Percentiles rank a stretch among this genome's conserved stretches.
Evolutionary conservation across 1,140 invertebrate species (phyloP).

Genomic region (Anastrepha ludens): DNA sequence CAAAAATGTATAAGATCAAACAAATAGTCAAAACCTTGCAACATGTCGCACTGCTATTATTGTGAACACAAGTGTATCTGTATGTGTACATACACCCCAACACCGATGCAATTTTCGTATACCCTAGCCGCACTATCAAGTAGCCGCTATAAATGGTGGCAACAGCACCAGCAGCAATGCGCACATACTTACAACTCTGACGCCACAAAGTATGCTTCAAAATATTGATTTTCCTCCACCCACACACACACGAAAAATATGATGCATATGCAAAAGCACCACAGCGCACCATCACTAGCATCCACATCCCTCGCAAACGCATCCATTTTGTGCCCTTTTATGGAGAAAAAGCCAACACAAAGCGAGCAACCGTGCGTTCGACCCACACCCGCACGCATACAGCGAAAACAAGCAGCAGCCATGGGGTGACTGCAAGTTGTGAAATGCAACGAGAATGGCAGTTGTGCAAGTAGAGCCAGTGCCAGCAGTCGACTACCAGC

Average conservation of each 20-base stretch:
- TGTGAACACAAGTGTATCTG: too few species aligned
- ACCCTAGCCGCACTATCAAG: neutral
- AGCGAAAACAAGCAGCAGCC: neutral
- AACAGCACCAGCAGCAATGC: neutral
- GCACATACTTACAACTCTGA: neutral
- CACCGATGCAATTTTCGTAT: neutral
- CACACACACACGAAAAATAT: constrained; percentile 14
- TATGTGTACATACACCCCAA: neutral
- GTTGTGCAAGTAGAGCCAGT: neutral
- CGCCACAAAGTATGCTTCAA: constrained; percentile 44
- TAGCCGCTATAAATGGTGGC: neutral
- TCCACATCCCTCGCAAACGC: neutral
- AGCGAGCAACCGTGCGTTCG: neutral
- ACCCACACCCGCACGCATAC: neutral
- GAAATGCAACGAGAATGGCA: neutral
- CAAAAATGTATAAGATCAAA: too few species aligned
- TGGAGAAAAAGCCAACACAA: constrained; percentile 42
- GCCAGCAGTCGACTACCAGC: neutral
- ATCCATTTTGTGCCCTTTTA: constrained; percentile 44
- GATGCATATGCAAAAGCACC: neutral
- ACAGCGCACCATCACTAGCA: neutral
- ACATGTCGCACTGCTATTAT: too few species aligned
- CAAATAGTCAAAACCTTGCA: too few species aligned
- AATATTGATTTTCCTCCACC: constrained; percentile 17
- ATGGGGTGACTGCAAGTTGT: neutral